phyloP scores from a whole-genome alignment of 2,797 vertebrate genomes.

The Cyclopterus lumpus region DNA sequence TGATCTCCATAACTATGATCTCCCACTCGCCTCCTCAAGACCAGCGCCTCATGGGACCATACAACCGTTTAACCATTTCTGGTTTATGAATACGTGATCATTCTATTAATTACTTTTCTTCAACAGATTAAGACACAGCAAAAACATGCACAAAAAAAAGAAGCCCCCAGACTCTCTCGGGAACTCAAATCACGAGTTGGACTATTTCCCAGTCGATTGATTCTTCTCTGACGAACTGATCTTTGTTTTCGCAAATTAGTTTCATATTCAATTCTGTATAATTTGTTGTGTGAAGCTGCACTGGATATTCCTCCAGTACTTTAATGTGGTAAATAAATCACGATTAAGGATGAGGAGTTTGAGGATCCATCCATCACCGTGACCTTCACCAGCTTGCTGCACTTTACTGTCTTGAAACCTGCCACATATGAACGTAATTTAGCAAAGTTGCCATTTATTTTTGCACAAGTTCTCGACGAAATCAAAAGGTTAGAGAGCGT shows the following conservation, averaged over 20 bases:
- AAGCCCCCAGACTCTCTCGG: no score
- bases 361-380: not conserved
- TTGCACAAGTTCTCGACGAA: not conserved
- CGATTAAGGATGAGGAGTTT: not conserved
- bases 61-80: not conserved
- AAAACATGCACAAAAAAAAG: no score
- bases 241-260: not conserved
- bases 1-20: conserved; percentile 46
- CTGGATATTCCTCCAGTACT: not conserved
- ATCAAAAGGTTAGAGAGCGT: not conserved
- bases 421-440: not conserved
- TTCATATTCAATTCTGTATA: not conserved
- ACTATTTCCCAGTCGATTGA: not conserved
- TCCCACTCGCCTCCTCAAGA: conserved; percentile 18
- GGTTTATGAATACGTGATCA: not conserved
- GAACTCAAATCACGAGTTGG: not conserved
- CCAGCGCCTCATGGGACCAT: not conserved
- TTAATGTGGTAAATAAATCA: not conserved
- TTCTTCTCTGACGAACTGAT: not conserved
- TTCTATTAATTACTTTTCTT: not conserved
- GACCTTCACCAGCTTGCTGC: not conserved
- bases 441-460: not conserved
- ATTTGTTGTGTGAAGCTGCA: not conserved
- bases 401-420: not conserved
- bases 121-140: no score